These are phyloP conservation scores for Troides aeacus DNA, from an alignment of 2,888 invertebrate genomes.

Conservation along the genomic window DNA sequence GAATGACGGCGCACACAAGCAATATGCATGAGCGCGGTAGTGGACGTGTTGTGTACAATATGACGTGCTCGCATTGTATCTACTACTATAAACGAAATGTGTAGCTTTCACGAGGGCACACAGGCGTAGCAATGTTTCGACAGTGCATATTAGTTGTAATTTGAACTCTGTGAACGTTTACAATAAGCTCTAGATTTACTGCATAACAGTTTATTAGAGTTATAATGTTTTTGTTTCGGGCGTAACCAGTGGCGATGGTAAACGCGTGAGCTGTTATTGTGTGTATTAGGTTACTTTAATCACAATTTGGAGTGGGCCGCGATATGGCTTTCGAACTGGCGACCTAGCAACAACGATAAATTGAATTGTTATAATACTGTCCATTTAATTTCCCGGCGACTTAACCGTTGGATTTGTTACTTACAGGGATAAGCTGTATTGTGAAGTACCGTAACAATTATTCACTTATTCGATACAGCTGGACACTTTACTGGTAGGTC, in stretches of 20 bases:
- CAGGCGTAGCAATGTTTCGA: conserved; percentile 59
- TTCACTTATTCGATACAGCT: no score
- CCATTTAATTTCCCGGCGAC: conserved; percentile 27
- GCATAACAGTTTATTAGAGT: conserved; percentile 30
- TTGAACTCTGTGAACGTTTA: conserved; percentile 10
- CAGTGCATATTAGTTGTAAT: conserved; percentile 33
- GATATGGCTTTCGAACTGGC: conserved; percentile 73
- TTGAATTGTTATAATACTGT: conserved; percentile 53
- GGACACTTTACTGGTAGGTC: no score
- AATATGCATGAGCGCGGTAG: conserved; percentile 67
- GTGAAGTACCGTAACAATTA: conserved; percentile 12
- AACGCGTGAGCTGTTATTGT: conserved; percentile 79
- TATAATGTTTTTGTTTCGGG: conserved; percentile 46
- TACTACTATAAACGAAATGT: conserved; percentile 77
- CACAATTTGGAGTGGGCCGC: conserved; percentile 78
- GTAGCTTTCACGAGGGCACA: conserved; percentile 78
- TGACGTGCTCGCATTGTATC: conserved; percentile 73
- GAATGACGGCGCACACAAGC: conserved; percentile 57
- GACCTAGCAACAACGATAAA: conserved; percentile 63
- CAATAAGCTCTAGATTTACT: conserved; percentile 36
- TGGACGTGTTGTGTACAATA: conserved; percentile 73
- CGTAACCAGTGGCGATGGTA: conserved; percentile 63
- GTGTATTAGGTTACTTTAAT: conserved; percentile 79
- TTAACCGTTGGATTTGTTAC: conserved; percentile 27
- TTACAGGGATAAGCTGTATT: conserved; percentile 25